phyloP scores from a whole-genome alignment of 2,113 vertebrate genomes.

The Psephotus haematonotus region DNA sequence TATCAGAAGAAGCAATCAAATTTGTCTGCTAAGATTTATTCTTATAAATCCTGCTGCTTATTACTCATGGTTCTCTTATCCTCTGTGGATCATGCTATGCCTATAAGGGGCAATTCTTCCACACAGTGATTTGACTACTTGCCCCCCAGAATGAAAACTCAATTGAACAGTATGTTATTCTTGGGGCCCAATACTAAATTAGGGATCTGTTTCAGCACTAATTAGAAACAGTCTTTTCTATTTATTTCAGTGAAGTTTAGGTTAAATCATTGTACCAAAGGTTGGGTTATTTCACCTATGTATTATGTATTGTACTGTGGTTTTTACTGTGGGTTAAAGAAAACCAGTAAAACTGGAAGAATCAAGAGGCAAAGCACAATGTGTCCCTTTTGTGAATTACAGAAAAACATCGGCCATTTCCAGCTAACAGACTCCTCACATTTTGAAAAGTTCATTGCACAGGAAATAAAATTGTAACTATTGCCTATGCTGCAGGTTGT shows the following conservation, averaged over 20 bases:
- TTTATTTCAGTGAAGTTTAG: neutral
- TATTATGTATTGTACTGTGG: neutral
- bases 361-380: neutral
- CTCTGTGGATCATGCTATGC: neutral
- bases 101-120: neutral
- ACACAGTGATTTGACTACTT: neutral
- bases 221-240: neutral
- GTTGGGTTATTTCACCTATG: neutral
- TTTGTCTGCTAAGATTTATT: conserved; percentile 47
- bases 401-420: neutral
- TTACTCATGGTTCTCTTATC: neutral
- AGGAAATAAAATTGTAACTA: neutral
- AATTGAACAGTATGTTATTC: neutral
- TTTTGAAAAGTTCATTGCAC: conserved; percentile 13
- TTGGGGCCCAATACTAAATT: neutral
- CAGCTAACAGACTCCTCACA: neutral
- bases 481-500: neutral
- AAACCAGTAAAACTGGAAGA: neutral
- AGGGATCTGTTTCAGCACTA: neutral
- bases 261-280: neutral
- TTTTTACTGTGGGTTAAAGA: neutral
- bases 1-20: conserved; percentile 46
- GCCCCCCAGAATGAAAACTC: neutral
- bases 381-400: neutral
- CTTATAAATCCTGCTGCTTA: conserved; percentile 1